Percentiles rank a stretch among this genome's conserved stretches.
phyloP scores from a whole-genome alignment of 2,113 vertebrate genomes.

The Oryzias javanicus region DNA sequence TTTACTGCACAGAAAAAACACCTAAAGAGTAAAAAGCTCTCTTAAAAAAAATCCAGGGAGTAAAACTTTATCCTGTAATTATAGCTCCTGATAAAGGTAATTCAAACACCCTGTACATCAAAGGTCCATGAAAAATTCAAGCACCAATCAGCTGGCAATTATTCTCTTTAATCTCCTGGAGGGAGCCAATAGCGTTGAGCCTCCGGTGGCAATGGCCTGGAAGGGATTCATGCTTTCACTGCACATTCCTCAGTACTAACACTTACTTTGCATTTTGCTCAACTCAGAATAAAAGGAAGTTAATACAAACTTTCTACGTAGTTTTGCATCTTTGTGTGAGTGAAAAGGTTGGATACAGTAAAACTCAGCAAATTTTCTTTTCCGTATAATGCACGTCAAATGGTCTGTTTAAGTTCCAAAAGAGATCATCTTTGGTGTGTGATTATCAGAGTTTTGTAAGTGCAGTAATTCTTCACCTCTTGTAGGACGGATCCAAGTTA shows the following conservation, averaged over 20 bases:
- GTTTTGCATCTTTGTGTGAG: constrained; percentile 50
- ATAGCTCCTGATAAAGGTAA: constrained; percentile 72
- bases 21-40: constrained; percentile 12
- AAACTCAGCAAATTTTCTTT: constrained; percentile 37
- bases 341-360: constrained; percentile 32
- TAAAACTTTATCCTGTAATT: constrained; percentile 68
- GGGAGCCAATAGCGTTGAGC: constrained; percentile 79
- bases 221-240: constrained; percentile 58
- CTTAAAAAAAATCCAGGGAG: constrained; percentile 63
- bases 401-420: constrained; percentile 46
- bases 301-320: constrained; percentile 64
- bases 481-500: constrained; percentile 15
- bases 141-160: constrained; percentile 81
- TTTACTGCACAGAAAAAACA: no score
- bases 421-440: constrained; percentile 14
- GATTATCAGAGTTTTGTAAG: neutral
- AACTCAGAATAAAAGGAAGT: constrained; percentile 68
- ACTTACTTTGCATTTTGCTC: constrained; percentile 76
- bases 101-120: constrained; percentile 68
- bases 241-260: constrained; percentile 65
- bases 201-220: constrained; percentile 66
- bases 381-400: constrained; percentile 27
- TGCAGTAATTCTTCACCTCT: constrained; percentile 18
- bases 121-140: constrained; percentile 79
- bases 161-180: constrained; percentile 82